Percentiles rank a stretch among this genome's conserved stretches.
Evolutionary conservation across 1,140 invertebrate species (phyloP).

Genomic region (Eueides isabella): DNA sequence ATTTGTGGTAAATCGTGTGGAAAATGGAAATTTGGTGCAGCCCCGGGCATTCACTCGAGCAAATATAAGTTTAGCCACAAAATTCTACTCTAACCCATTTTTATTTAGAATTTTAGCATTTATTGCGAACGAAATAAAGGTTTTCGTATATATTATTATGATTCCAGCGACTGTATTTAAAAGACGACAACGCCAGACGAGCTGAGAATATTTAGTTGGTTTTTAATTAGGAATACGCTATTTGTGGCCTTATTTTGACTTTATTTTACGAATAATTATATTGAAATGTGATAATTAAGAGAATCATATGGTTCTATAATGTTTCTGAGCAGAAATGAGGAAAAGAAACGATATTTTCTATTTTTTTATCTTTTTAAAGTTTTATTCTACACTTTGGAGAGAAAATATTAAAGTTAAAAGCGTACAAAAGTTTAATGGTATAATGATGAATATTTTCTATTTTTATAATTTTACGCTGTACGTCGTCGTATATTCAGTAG

Average conservation of each 20-base stretch:
- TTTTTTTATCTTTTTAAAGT: too few relatives aligned
- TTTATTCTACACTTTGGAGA: too few relatives aligned
- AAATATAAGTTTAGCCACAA: slow-evolving; percentile 44
- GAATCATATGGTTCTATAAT: not conserved
- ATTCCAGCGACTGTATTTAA: not conserved
- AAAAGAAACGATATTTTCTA: too few relatives aligned
- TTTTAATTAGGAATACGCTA: slow-evolving; percentile 45
- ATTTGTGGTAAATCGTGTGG: slow-evolving; percentile 79
- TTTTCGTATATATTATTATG: slow-evolving; percentile 15
- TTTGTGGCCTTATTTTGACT: slow-evolving; percentile 31
- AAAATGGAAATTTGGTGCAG: slow-evolving; percentile 81
- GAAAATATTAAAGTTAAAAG: too few relatives aligned
- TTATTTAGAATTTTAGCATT: not conserved
- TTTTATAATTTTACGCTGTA: too few relatives aligned
- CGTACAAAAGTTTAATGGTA: too few relatives aligned
- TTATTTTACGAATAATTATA: not conserved
- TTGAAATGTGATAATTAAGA: not conserved
- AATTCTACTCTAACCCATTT: not conserved
- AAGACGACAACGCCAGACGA: slow-evolving; percentile 44
- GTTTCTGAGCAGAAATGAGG: too few relatives aligned
- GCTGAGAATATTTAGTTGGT: slow-evolving; percentile 51
- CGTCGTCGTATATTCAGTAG: too few relatives aligned
- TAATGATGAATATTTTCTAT: too few relatives aligned
- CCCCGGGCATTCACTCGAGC: slow-evolving; percentile 57
- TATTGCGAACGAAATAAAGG: slow-evolving; percentile 23